Percentiles rank a stretch among this genome's conserved stretches.
Conservation (phyloP, 2,797 vertebrate genomes). For the Falco columbarius region DNA sequence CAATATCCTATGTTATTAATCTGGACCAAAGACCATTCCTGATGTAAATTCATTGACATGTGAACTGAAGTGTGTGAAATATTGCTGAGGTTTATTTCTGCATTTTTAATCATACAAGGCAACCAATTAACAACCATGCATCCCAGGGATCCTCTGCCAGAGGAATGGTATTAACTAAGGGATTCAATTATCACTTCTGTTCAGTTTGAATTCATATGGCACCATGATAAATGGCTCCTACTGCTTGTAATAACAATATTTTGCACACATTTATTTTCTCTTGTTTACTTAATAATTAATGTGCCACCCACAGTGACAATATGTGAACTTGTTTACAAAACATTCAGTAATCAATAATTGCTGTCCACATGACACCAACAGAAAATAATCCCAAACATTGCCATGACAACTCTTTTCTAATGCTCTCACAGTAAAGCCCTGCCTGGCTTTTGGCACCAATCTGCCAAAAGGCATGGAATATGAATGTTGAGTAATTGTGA, state of each 20-base stretch:
- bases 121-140: constrained; percentile 19
- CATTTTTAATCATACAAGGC: not conserved
- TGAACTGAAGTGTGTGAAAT: not conserved
- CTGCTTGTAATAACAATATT: constrained; percentile 27
- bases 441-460: not conserved
- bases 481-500: not conserved
- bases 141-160: not conserved
- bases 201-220: constrained; percentile 33
- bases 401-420: not conserved
- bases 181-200: constrained; percentile 55
- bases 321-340: constrained; percentile 30
- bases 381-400: not conserved
- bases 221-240: constrained; percentile 33
- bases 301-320: constrained; percentile 37
- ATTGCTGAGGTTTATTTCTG: not conserved
- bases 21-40: not conserved
- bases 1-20: not conserved
- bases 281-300: constrained; percentile 66
- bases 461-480: not conserved
- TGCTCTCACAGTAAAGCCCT: not conserved
- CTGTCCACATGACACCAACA: not conserved
- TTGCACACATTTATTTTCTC: constrained; percentile 50
- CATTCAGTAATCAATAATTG: constrained; percentile 45
- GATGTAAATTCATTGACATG: not conserved
- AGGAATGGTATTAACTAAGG: constrained; percentile 28